Evolutionary conservation across 2,888 invertebrate genomes (phyloP).

Genomic region (Cosmopolites sordidus): DNA sequence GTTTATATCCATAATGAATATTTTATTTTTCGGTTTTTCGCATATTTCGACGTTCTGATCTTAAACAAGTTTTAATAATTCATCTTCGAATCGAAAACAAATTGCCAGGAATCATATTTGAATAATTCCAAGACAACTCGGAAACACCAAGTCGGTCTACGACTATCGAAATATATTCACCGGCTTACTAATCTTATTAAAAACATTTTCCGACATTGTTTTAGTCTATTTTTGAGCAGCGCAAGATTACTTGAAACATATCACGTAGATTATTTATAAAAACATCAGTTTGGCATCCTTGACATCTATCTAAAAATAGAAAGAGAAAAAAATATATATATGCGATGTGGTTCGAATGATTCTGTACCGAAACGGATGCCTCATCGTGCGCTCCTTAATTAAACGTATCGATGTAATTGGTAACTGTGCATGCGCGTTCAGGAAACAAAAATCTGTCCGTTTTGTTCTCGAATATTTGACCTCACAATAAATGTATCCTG

Average conservation of each 20-base stretch:
- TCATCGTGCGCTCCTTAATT: not conserved
- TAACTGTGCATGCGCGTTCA: not conserved
- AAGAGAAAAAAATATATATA: not conserved
- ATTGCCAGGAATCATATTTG: no score
- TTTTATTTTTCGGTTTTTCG: no score
- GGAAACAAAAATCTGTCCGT: not conserved
- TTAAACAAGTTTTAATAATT: no score
- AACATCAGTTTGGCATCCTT: conserved; percentile 2
- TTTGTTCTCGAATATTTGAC: not conserved
- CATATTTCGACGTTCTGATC: no score
- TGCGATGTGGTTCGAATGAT: not conserved
- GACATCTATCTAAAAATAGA: conserved; percentile 1
- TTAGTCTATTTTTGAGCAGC: not conserved
- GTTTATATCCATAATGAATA: no score
- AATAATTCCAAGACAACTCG: no score
- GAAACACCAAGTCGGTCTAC: no score
- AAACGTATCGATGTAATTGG: not conserved
- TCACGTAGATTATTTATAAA: conserved; percentile 2
- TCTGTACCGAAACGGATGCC: not conserved
- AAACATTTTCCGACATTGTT: not conserved
- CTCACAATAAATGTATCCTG: no score
- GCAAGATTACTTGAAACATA: conserved; percentile 1
- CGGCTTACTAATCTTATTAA: conserved; percentile 1
- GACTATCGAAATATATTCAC: not conserved
- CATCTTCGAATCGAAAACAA: no score